These are phyloP conservation scores for Solea senegalensis DNA, from an alignment of 2,113 vertebrate genomes.

Conservation along the genomic window DNA sequence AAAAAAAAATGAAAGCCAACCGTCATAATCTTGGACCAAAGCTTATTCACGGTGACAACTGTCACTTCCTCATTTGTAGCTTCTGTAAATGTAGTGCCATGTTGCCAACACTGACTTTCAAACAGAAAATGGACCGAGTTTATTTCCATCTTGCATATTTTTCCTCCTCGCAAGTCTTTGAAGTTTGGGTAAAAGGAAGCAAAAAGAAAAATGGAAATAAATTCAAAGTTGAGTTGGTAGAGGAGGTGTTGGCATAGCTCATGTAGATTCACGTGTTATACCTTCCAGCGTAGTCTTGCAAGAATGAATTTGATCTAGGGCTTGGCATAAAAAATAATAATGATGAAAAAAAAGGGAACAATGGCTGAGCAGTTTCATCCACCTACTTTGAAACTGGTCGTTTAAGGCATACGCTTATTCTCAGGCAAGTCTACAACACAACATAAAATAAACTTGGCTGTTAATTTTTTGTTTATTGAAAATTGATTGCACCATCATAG, in stretches of 20 bases:
- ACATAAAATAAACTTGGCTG: slow-evolving; percentile 7
- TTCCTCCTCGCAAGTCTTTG: slow-evolving; percentile 39
- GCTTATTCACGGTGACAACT: slow-evolving; percentile 52
- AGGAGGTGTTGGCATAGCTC: slow-evolving; percentile 33
- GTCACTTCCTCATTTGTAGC: slow-evolving; percentile 60
- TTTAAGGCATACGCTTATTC: not conserved
- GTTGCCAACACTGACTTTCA: slow-evolving; percentile 53
- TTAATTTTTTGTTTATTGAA: slow-evolving; percentile 37
- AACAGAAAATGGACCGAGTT: slow-evolving; percentile 40
- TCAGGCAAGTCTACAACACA: slow-evolving; percentile 14
- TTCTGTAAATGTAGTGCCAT: slow-evolving; percentile 41
- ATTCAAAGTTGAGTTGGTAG: slow-evolving; percentile 35
- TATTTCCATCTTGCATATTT: slow-evolving; percentile 34
- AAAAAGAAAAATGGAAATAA: slow-evolving; percentile 21
- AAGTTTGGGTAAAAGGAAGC: slow-evolving; percentile 16
- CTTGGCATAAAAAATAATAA: slow-evolving; percentile 30
- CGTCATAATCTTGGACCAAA: slow-evolving; percentile 55
- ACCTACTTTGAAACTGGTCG: slow-evolving; percentile 17
- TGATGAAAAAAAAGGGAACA: slow-evolving; percentile 14
- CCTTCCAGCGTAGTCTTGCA: slow-evolving; percentile 35
- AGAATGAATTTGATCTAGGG: slow-evolving; percentile 35
- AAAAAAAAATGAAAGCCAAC: slow-evolving; percentile 37
- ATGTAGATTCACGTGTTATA: slow-evolving; percentile 23
- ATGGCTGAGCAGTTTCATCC: slow-evolving; percentile 5
- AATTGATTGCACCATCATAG: slow-evolving; percentile 49